A percentile compares a stretch with the other conserved stretches of the same genome.
Evolutionary conservation across 1,140 invertebrate species (phyloP).

Genomic region (Lepidostoma basale): DNA sequence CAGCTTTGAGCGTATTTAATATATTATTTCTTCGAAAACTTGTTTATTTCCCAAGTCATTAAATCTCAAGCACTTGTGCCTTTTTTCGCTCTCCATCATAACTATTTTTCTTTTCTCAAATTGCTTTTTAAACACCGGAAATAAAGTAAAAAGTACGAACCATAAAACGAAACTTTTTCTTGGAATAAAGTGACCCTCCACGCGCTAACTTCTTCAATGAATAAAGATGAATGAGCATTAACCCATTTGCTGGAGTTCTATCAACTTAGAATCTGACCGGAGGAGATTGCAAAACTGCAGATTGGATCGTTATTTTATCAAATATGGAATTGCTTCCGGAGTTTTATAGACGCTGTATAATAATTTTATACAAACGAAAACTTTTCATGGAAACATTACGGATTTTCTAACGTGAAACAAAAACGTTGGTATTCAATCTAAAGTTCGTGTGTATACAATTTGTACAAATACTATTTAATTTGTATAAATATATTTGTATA

Average conservation of each 20-base stretch:
- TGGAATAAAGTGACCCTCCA: not conserved
- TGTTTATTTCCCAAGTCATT: not conserved
- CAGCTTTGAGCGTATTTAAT: too few relatives aligned
- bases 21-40: not conserved
- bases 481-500: too few relatives aligned
- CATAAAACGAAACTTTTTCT: not conserved
- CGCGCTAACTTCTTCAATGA: conserved; percentile 2
- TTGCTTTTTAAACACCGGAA: conserved; percentile 9
- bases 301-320: too few relatives aligned
- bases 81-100: not conserved
- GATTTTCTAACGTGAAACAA: too few relatives aligned
- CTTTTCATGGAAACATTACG: too few relatives aligned
- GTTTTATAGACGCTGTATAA: too few relatives aligned
- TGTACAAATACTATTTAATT: too few relatives aligned
- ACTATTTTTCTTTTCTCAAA: not conserved
- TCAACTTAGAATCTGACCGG: not conserved
- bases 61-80: not conserved
- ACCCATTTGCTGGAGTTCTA: not conserved
- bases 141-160: not conserved
- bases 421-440: too few relatives aligned
- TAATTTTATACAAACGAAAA: too few relatives aligned
- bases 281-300: too few relatives aligned
- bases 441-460: too few relatives aligned
- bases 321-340: too few relatives aligned
- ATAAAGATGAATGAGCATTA: conserved; percentile 12